phyloP scores from a whole-genome alignment of 1,140 invertebrate genomes.

The Pygmarrhopalites habei region DNA sequence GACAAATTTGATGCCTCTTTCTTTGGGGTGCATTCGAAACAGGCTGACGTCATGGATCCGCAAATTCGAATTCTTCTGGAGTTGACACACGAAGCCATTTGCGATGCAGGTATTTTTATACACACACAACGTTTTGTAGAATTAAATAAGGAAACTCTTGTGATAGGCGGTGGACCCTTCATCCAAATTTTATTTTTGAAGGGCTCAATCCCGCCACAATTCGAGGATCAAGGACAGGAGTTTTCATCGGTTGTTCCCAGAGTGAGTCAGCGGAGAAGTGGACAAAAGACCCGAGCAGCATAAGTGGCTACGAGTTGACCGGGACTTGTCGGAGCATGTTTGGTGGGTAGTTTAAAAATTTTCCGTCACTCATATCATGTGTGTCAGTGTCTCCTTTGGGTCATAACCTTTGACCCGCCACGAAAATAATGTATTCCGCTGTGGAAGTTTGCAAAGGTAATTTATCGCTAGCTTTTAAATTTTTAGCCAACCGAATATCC shows the following conservation, averaged over 20 bases:
- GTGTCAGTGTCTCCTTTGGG: too few species aligned
- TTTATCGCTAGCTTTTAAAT: too few species aligned
- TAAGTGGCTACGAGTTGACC: conserved; percentile 56
- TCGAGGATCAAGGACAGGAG: conserved; percentile 49
- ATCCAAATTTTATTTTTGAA: conserved; percentile 11
- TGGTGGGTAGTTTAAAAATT: too few species aligned
- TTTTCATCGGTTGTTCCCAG: conserved; percentile 49
- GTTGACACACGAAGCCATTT: background rate
- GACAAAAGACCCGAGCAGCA: conserved; percentile 40
- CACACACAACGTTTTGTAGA: background rate
- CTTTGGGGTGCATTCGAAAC: too few species aligned
- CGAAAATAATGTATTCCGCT: too few species aligned
- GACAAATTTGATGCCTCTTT: too few species aligned
- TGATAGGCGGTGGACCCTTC: background rate
- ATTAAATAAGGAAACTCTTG: background rate
- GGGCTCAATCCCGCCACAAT: conserved; percentile 43
- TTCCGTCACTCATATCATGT: too few species aligned
- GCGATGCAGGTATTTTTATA: background rate
- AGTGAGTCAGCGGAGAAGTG: conserved; percentile 32
- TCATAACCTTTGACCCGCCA: too few species aligned
- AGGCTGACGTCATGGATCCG: too few species aligned
- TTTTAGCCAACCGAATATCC: conserved; percentile 58
- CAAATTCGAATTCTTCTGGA: background rate
- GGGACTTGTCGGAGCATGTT: conserved; percentile 60
- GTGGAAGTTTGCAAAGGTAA: too few species aligned